Base-by-base conservation (phyloP, 2,888 invertebrate species). In the Macrostomum cliftonense region DNA sequence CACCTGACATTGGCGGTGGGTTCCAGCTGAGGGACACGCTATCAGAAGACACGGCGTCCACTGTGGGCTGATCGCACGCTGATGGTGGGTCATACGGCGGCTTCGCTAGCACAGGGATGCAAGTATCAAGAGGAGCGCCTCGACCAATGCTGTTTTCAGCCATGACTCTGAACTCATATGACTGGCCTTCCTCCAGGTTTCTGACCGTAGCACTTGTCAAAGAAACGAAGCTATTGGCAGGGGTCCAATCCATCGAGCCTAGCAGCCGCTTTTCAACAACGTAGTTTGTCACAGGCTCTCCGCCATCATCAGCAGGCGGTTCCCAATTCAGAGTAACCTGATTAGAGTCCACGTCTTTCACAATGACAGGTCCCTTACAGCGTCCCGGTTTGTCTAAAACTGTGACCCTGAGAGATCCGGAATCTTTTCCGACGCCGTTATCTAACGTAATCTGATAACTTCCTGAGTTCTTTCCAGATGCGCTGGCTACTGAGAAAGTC, bases 81-180 rank as follows among this genome's bases (percentile, higher is more conserved):
- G 80, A 82, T 1, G 97, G 97, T 46, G 82, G 80, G 74, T 91
- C 77, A 72, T 89, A 95, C 56, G 93, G 91, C 81, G 88, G 85
- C 70, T 88, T 82, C 1, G 93, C 91, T 58, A 79, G 79, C 58
- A 99, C 86, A 7, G 95, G 87, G 65, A 88, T 85, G 13, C 79
- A 78, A 0, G 91, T 91, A 39, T 63, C 64, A 1, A 82, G 82
- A 4, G 93, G 88, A 57, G 95, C 95, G 1, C 93, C 91, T 57
- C 85, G 82, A 28, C 97, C 97, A 64, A 93, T 89, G 63, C 88
- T 83, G 71, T 99, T 99, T 73, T 95, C 97, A 52, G 97, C 97
- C 76, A 85, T 81, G 0, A 99, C 93, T 55, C 93, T 79, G 77
- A 99, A 97, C 58, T 99, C 95, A 68, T 97, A 99, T 47, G 86